phyloP scores from a whole-genome alignment of 1,140 invertebrate species.

The Maconellicoccus hirsutus region DNA sequence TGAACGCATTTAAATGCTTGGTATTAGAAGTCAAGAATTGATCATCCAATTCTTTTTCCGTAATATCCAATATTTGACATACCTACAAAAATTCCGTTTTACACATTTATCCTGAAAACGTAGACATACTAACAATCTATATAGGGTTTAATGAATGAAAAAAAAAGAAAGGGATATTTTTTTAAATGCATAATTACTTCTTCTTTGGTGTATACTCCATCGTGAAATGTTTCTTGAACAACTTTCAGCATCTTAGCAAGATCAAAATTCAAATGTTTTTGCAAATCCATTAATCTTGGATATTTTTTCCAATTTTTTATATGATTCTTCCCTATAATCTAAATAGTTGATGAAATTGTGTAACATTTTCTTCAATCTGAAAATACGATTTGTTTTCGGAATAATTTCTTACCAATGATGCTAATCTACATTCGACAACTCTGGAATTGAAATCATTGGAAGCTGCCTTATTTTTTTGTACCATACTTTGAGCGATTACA shows the following conservation, averaged over 20 bases:
- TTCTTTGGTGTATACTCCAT: conserved; percentile 56
- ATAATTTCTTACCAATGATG: conserved; percentile 68
- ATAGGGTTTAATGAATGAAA: no score
- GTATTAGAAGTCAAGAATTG: conserved; percentile 57
- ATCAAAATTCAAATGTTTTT: conserved; percentile 46
- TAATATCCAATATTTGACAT: conserved; percentile 48
- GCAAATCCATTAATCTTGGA: conserved; percentile 54
- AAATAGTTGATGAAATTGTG: not conserved
- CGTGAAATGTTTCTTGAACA: conserved; percentile 50
- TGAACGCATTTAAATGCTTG: conserved; percentile 54
- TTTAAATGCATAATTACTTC: conserved; percentile 45
- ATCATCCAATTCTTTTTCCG: conserved; percentile 49
- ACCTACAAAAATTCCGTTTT: conserved; percentile 35
- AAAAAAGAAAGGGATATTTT: conserved; percentile 3
- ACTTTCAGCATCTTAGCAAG: conserved; percentile 56
- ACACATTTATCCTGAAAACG: not conserved
- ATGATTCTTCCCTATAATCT: conserved; percentile 57
- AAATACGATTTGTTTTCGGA: not conserved
- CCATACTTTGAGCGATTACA: conserved; percentile 85
- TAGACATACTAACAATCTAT: not conserved
- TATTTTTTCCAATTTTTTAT: conserved; percentile 47
- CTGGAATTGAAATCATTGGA: conserved; percentile 80
- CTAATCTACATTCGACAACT: conserved; percentile 87
- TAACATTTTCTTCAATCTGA: no score
- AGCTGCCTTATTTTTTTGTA: conserved; percentile 86